phyloP scores from a whole-genome alignment of 2,797 vertebrate species.

The Phyllotis vaccarum region DNA sequence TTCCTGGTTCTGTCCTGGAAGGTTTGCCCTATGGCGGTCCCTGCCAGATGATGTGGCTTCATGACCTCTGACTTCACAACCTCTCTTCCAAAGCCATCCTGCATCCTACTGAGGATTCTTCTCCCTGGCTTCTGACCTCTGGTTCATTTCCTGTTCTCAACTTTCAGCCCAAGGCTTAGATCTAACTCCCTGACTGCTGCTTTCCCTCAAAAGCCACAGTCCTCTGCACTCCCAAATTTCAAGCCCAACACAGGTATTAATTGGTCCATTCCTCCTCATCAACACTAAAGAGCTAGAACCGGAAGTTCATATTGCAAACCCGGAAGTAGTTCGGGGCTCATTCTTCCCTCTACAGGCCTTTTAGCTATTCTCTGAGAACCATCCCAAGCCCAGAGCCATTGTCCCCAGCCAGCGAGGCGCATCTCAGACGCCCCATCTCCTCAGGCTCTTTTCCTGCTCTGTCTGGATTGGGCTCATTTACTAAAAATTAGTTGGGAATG shows the following conservation, averaged over 20 bases:
- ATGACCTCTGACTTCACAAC: neutral
- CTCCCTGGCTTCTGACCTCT: neutral
- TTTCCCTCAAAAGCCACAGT: neutral
- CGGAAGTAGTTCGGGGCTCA: neutral
- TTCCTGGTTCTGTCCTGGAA: neutral
- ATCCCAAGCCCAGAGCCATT: slow-evolving; percentile 78
- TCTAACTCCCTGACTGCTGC: neutral
- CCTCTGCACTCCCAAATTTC: neutral
- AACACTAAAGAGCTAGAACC: neutral
- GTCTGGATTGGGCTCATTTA: slow-evolving; percentile 85
- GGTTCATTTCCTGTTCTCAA: neutral
- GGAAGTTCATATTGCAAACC: neutral
- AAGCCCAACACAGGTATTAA: neutral
- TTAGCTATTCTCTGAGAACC: neutral
- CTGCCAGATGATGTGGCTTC: neutral
- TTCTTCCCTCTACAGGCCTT: neutral
- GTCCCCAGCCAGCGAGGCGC: slow-evolving; percentile 84
- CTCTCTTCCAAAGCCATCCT: neutral
- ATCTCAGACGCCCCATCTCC: slow-evolving; percentile 81
- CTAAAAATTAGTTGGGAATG: slow-evolving; percentile 89
- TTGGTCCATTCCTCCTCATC: neutral
- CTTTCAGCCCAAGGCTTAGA: neutral
- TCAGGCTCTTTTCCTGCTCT: slow-evolving; percentile 71
- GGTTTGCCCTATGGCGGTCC: neutral
- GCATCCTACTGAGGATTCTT: neutral